phyloP scores from a whole-genome alignment of 2,113 vertebrate species.

The Dromiciops gliroides region DNA sequence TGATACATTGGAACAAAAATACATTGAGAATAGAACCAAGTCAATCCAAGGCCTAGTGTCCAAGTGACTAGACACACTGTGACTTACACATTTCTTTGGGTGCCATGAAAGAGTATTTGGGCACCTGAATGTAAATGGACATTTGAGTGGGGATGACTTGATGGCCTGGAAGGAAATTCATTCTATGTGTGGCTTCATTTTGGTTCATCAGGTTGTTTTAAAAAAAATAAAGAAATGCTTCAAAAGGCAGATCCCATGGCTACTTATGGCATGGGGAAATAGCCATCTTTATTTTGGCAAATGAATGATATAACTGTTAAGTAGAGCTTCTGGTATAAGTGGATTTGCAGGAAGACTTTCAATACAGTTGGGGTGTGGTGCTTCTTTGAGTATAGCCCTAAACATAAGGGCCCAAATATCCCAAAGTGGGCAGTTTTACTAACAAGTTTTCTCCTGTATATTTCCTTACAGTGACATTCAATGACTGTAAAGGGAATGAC shows the following conservation, averaged over 20 bases:
- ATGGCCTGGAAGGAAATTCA: background rate
- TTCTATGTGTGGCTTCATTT: background rate
- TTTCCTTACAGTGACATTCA: constrained; percentile 89
- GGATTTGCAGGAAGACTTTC: background rate
- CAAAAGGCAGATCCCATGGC: background rate
- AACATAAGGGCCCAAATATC: background rate
- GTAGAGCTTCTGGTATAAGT: background rate
- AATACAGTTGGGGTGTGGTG: background rate
- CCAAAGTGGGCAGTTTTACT: background rate
- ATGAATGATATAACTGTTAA: background rate
- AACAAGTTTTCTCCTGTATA: constrained; percentile 10
- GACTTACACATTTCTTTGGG: background rate
- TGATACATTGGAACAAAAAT: background rate
- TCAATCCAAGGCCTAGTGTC: background rate
- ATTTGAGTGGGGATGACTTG: background rate
- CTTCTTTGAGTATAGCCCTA: background rate
- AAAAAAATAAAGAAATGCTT: background rate
- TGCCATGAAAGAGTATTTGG: background rate
- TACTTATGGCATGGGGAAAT: background rate
- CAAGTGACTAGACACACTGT: background rate
- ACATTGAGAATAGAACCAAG: background rate
- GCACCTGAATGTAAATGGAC: background rate
- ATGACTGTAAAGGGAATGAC: constrained; percentile 93
- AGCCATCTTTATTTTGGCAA: background rate
- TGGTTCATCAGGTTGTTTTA: background rate